Conservation (phyloP, 2,797 vertebrate genomes). For the Neosilurus hyrtlii region DNA sequence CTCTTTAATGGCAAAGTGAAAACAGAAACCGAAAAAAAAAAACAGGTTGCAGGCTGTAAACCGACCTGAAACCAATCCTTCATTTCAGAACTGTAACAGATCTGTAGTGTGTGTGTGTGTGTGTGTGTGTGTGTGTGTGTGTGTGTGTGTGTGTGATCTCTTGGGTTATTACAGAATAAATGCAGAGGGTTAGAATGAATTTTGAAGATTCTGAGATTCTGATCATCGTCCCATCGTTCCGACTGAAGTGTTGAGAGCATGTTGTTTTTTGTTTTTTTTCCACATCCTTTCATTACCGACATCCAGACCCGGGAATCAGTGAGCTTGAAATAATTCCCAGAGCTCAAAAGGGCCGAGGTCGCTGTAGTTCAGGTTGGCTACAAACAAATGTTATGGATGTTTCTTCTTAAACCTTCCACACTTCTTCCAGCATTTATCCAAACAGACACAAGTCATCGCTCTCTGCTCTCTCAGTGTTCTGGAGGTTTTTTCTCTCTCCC, state of each 20-base stretch:
- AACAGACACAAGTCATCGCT: neutral
- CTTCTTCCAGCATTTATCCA: neutral
- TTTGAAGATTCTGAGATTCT: neutral
- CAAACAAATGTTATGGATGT: neutral
- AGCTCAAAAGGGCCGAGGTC: conserved; percentile 24
- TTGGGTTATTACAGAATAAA: neutral
- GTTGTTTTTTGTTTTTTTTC: conserved; percentile 23
- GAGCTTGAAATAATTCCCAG: conserved; percentile 49
- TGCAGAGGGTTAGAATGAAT: neutral
- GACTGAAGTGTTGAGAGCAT: neutral
- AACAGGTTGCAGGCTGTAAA: too few relatives aligned
- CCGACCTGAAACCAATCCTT: too few relatives aligned
- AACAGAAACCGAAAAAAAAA: too few relatives aligned
- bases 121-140: too few relatives aligned
- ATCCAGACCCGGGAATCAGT: conserved; percentile 35
- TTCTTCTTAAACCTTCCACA: neutral
- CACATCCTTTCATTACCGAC: conserved; percentile 32
- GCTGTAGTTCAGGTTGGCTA: conserved; percentile 34
- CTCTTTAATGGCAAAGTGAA: too few relatives aligned
- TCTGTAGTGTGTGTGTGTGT: too few relatives aligned
- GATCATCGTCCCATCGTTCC: neutral
- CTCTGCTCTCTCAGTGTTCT: neutral
- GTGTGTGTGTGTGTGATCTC: too few relatives aligned
- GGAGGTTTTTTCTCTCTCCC: neutral
- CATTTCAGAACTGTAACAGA: too few relatives aligned